Evolutionary conservation across 2,888 invertebrate genomes (phyloP), one percentile per base, ranked within the genome.

Genomic region (Alentia gelatinosa): DNA sequence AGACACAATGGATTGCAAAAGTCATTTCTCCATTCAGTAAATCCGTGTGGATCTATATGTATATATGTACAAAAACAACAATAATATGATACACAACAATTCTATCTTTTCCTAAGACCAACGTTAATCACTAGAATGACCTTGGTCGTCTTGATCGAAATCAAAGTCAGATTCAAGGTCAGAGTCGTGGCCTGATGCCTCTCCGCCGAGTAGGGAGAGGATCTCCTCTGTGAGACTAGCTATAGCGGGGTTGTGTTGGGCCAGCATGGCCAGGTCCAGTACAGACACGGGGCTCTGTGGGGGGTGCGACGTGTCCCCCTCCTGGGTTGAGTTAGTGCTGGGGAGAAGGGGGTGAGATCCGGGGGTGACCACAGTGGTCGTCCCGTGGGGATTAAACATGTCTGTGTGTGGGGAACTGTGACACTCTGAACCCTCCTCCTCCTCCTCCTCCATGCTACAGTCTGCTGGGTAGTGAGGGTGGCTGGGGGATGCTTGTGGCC

Each of bases 221-320:
- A 93, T 91, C 90, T 93, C 93, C 75, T 92, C 92, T 12, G 93
- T 92, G n/a, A 93, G 89, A 89, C 91, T 88, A 15, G 92, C 91
- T 33, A 93, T 92, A 1, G 92, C 91, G 1, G 92, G 90, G 63
- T 91, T 91, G 35, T 79, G 89, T 47, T 74, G 42, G 92, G 50
- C 75, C 90, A 89, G 50, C 23, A 90, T 50, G 50, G 90, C 90
- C 33, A 90, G 26, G 33, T 47, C 56, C 47, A 79, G 9, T 5
- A 79, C 75, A 23, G 79, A 79, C 56, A 47, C 50, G 30, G 89
- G 26, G 3, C 56, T n/a, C n/a, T 56, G 56, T 56, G n/a, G 68
- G 68, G n/a, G 30, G 68, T 75, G 75, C 30, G 75, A 30, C 35
- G 39, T 19, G 83, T 47, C 86, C 35, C 19, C 35, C 7, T 79